A percentile compares a stretch with the other conserved stretches of the same genome.
Evolutionary conservation across 1,140 invertebrate species (phyloP).

Genomic region (Philopotamus ludificatus): DNA sequence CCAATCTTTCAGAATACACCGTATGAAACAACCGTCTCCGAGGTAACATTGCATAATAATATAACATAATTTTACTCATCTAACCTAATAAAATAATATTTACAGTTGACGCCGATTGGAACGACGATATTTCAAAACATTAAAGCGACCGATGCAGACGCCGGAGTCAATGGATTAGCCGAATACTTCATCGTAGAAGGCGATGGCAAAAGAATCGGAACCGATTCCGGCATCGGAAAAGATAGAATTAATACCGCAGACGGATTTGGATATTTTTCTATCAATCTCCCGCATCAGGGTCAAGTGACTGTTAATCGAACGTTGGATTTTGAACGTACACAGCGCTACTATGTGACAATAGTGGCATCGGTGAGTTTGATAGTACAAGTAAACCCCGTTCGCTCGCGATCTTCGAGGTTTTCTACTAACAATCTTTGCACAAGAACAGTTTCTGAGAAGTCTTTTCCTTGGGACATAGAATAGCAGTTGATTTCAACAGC

Average conservation of each 20-base stretch:
- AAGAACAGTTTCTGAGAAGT: too few species aligned
- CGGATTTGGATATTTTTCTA: slow-evolving; percentile 79
- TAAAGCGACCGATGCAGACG: slow-evolving; percentile 79
- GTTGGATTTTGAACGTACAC: slow-evolving; percentile 86
- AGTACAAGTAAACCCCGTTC: too few species aligned
- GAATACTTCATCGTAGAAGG: slow-evolving; percentile 74
- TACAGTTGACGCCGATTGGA: slow-evolving; percentile 81
- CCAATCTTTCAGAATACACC: slow-evolving; percentile 77
- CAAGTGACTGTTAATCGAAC: slow-evolving; percentile 85
- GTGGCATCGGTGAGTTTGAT: slow-evolving; percentile 78
- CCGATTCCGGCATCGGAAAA: slow-evolving; percentile 51
- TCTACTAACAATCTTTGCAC: too few species aligned
- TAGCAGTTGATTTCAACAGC: too few species aligned
- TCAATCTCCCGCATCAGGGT: slow-evolving; percentile 86
- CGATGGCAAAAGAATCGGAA: slow-evolving; percentile 51
- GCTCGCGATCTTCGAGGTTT: too few species aligned
- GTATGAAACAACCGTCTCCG: slow-evolving; percentile 81
- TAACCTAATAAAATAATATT: slow-evolving; percentile 34
- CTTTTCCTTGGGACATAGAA: not conserved
- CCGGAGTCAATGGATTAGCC: slow-evolving; percentile 81
- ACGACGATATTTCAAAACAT: slow-evolving; percentile 84
- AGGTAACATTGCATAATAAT: slow-evolving; percentile 59
- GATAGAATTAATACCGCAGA: slow-evolving; percentile 68
- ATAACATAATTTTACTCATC: not conserved
- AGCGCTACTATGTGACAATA: slow-evolving; percentile 85